Base-by-base conservation (phyloP, 2,113 vertebrate species). In the Ellobius talpinus region DNA sequence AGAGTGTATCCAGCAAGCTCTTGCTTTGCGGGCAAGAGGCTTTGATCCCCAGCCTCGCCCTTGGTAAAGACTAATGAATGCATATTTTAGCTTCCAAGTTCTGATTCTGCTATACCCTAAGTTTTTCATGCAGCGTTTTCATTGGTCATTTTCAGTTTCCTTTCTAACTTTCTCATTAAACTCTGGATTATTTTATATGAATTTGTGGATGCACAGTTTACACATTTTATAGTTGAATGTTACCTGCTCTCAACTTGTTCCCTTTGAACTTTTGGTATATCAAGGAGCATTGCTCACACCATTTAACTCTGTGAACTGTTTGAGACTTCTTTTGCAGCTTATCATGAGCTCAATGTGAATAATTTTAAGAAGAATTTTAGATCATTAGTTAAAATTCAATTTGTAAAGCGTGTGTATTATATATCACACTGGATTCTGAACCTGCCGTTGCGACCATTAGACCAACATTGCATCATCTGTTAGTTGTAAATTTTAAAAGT, bases 231-330 rank as follows among this genome's bases (percentile, higher is more conserved):
- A 72, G 47, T 14, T 47, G 45, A 13, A 58, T 52, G 74, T 94
- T 58, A 8, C 26, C 50, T 92, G 19, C 76, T 87, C 45, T 85
- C 29, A 91, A 14, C 23, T 23, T 89, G 23, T 72, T 90, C 26
- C 86, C 63, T 89, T 93, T 50, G 79, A 82, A 45, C 63, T 79
- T 39, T 13, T 81, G 29, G 73, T 89, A 73, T 45, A 61, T 61
- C 74, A 95, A 78, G 45, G 81, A 87, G 85, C 63, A 1, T 17
- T 14, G 55, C 50, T 76, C 87, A 31, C 61, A 86, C 86, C 39
- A 70, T 77, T 85, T 72, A 82, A 88, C 61, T 87, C 19, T 85
- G 81, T 95, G 73, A 92, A 86, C 89, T 91, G 66, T 50, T 86
- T 79, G 42, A 91, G 77, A 81, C 31, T 76, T 96, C 47, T 89